These are phyloP conservation scores for Polymixis lichenea DNA, from an alignment of 2,888 invertebrate species.

Conservation along the genomic window DNA sequence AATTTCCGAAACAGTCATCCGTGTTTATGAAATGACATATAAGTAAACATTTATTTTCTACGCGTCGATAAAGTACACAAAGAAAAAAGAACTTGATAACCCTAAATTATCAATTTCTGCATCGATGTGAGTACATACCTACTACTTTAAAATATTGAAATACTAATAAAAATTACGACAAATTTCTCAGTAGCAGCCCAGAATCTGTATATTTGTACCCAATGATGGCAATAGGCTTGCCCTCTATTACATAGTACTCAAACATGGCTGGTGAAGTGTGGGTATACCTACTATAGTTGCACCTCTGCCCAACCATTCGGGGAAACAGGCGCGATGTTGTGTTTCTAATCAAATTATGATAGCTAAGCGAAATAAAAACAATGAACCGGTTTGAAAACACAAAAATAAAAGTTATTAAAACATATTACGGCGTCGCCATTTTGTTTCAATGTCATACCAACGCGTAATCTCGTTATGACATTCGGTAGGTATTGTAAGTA, in stretches of 20 bases:
- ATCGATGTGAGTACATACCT: background rate
- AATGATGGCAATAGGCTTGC: background rate
- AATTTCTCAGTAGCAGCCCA: background rate
- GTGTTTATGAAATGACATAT: slow-evolving; percentile 4
- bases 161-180: background rate
- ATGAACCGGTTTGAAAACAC: slow-evolving; percentile 44
- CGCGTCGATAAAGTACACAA: background rate
- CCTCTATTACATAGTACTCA: background rate
- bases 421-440: slow-evolving; percentile 49
- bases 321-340: background rate
- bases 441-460: slow-evolving; percentile 55
- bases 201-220: background rate
- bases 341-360: background rate
- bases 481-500: slow-evolving; percentile 25
- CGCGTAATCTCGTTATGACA: slow-evolving; percentile 43
- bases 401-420: slow-evolving; percentile 26
- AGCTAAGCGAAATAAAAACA: slow-evolving; percentile 32
- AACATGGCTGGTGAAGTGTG: background rate
- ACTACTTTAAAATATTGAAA: background rate
- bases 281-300: background rate
- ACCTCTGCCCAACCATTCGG: background rate
- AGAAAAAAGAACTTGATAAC: background rate
- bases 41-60: slow-evolving; percentile 1
- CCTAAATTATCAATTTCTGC: background rate
- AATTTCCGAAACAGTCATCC: slow-evolving; percentile 25